Percentiles rank a stretch among this genome's conserved stretches.
Evolutionary conservation across 2,113 vertebrate genomes (phyloP).

Genomic region (Tenrec ecaudatus): DNA sequence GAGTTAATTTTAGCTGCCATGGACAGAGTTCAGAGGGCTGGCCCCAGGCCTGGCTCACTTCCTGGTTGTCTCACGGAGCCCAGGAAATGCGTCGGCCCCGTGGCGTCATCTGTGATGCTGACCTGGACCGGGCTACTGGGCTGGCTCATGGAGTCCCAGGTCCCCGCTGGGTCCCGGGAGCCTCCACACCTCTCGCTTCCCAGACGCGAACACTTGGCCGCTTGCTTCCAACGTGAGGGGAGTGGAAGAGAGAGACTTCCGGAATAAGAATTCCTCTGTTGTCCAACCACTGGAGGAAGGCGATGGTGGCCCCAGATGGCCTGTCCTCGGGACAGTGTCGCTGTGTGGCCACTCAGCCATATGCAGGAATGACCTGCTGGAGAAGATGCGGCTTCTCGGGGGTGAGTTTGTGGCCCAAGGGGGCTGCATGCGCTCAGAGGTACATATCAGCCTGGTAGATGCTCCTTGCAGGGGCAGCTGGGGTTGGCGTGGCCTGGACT

Average conservation of each 20-base stretch:
- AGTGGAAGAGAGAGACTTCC: neutral
- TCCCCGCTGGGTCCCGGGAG: neutral
- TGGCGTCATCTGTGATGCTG: rapidly evolving
- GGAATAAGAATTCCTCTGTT: neutral
- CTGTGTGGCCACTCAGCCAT: neutral
- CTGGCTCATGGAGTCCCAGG: neutral
- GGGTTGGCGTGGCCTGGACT: neutral
- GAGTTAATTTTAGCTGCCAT: slow-evolving; percentile 9
- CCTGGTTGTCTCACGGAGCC: rapidly evolving
- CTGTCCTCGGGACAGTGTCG: neutral
- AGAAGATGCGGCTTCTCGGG: neutral
- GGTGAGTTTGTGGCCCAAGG: neutral
- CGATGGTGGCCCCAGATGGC: neutral
- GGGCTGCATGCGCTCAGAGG: neutral
- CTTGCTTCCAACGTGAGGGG: neutral
- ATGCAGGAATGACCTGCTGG: rapidly evolving
- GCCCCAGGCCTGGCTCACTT: neutral
- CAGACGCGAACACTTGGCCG: neutral
- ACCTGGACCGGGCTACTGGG: neutral
- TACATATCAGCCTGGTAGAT: too few species aligned
- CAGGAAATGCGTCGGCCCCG: rapidly evolving
- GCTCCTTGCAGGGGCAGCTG: neutral
- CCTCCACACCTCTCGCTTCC: rapidly evolving
- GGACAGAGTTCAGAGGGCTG: neutral
- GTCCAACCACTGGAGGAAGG: neutral